Evolutionary conservation across 2,797 vertebrate genomes (phyloP), one percentile per base, ranked within the genome.

Genomic region (Acipenser transmontanus): DNA sequence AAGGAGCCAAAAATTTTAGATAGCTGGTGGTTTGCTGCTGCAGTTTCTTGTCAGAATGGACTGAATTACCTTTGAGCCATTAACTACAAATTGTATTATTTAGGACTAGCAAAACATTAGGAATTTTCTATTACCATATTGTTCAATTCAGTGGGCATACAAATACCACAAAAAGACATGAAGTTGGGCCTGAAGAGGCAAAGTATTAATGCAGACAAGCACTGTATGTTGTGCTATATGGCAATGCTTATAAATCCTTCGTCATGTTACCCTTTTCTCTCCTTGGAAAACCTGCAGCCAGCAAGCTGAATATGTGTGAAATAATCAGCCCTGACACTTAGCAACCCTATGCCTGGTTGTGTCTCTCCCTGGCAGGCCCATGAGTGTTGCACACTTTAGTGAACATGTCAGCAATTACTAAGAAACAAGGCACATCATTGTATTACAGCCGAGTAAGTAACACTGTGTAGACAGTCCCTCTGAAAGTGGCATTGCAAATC

Each of bases 321-420:
- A 49, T 70, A 73, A 70, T 75, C 66, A 59, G 62, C 51, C 47
- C 12, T 62, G 64, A 60, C 64, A 67, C 67, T 54, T 62, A 65
- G 14, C 60, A 63, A 65, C 51, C 50, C 64, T n/a, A 34, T 63
- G 64, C 65, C 52, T 63, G 49, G n/a, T 56, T 66, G 65, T 49
- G 51, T 52, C 59, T 8, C 52, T 57, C 34, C 47, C 17, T 50
- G 48, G 47, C 61, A 59, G 64, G 63, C 67, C 69, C 8, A 52
- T 59, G 56, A 72, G 64, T 68, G 66, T 67, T 63, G 69, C 66
- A 69, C 66, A 69, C 66, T 63, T 75, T 60, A 70, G 66, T 69
- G 63, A 68, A 62, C 63, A 64, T 49, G 67, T 70, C 72, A 71
- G 68, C 70, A 72, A 67, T 72, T 71, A 67, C 67, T 11, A 49